Percentiles rank a stretch among this genome's conserved stretches.
phyloP scores from a whole-genome alignment of 2,797 vertebrate genomes.

The Hypotaenidia okinawae region DNA sequence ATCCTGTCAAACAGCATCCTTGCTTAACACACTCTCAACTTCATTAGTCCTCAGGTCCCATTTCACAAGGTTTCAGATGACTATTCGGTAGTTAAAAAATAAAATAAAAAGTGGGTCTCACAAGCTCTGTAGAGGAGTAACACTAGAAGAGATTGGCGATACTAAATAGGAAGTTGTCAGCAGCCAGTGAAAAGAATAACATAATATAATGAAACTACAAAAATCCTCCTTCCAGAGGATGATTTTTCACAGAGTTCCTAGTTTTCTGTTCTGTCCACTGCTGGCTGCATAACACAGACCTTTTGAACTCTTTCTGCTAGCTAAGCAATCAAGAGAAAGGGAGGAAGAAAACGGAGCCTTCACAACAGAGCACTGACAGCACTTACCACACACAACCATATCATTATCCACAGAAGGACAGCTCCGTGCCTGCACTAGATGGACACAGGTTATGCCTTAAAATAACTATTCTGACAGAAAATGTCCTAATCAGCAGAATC shows the following conservation, averaged over 20 bases:
- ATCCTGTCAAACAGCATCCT: neutral
- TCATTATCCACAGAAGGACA: neutral
- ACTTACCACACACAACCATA: neutral
- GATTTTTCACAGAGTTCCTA: neutral
- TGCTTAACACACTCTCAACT: neutral
- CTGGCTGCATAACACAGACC: neutral
- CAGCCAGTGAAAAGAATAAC: neutral
- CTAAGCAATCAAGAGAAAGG: neutral
- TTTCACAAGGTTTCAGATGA: constrained; percentile 34
- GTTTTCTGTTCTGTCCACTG: neutral
- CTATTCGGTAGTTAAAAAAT: neutral
- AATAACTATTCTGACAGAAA: constrained; percentile 19
- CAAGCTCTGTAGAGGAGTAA: neutral
- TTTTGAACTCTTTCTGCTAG: constrained; percentile 14
- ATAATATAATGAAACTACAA: neutral
- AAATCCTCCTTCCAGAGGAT: neutral
- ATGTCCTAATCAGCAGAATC: neutral
- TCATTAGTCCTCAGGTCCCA: neutral
- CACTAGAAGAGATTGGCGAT: neutral
- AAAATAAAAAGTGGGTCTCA: neutral
- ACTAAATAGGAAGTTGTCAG: constrained; percentile 9
- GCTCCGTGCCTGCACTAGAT: neutral
- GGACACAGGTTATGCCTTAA: neutral
- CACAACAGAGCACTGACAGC: neutral
- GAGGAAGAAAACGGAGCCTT: neutral